Conservation (phyloP, 2,888 invertebrate species). For the Schizaphis graminum region DNA sequence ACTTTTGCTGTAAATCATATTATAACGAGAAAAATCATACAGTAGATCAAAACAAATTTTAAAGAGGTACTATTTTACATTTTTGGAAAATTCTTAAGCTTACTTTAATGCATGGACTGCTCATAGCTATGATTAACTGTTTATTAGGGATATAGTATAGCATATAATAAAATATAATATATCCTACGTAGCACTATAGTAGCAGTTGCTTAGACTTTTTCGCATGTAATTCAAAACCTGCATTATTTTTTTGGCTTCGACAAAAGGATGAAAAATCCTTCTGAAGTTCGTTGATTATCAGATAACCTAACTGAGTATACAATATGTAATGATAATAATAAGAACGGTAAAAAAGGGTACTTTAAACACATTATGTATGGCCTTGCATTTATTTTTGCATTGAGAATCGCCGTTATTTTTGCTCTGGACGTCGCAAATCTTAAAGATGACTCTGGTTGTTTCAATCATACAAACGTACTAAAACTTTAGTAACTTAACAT, state of each 20-base stretch:
- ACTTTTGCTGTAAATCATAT: too few relatives aligned
- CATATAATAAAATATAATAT: too few relatives aligned
- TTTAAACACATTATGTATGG: neutral
- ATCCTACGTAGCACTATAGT: neutral
- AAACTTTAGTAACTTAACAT: neutral
- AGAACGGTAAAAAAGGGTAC: neutral
- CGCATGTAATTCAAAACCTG: neutral
- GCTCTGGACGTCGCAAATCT: neutral
- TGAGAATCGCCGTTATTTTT: neutral
- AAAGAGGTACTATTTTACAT: neutral
- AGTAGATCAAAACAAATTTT: neutral
- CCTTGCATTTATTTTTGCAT: neutral
- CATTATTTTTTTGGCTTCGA: neutral
- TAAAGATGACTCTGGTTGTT: neutral
- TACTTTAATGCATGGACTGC: neutral
- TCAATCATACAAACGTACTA: neutral
- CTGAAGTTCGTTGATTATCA: neutral
- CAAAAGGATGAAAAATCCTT: neutral
- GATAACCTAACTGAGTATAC: neutral
- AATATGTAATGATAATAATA: neutral
- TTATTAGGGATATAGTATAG: neutral
- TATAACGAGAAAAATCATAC: too few relatives aligned
- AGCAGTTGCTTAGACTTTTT: neutral
- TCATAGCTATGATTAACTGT: neutral
- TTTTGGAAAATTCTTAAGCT: neutral